Evolutionary conservation across 1,140 invertebrate genomes (phyloP).

Genomic region (Heliconius congener): DNA sequence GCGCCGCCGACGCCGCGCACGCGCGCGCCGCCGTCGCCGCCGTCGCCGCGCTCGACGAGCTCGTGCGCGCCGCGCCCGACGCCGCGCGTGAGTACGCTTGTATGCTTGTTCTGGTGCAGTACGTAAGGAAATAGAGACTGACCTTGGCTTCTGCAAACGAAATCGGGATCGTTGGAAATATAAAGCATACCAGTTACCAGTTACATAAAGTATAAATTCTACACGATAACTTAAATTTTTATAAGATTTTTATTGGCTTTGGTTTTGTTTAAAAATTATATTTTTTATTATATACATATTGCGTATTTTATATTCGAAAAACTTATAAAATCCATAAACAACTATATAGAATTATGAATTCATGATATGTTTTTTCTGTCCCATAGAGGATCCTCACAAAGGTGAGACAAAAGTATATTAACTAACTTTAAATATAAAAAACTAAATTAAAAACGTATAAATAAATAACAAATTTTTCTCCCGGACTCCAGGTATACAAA

Average conservation of each 20-base stretch:
- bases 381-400: conserved; percentile 58
- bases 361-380: conserved; percentile 38
- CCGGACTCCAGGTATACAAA: conserved; percentile 87
- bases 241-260: too few relatives aligned
- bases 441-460: neutral
- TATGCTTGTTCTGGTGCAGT: too few relatives aligned
- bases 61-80: conserved; percentile 64
- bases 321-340: neutral
- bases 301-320: neutral
- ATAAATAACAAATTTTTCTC: neutral
- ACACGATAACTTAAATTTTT: too few relatives aligned
- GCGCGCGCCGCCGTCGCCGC: conserved; percentile 60
- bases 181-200: too few relatives aligned
- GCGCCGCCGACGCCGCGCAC: conserved; percentile 45
- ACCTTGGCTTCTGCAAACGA: too few relatives aligned
- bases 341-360: neutral
- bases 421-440: neutral
- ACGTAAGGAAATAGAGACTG: too few relatives aligned
- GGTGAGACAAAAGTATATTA: conserved; percentile 45
- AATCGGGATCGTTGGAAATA: too few relatives aligned
- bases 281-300: too few relatives aligned
- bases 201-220: too few relatives aligned
- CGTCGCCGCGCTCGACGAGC: conserved; percentile 61
- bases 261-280: too few relatives aligned
- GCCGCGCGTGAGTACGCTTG: conserved; percentile 48